phyloP scores from a whole-genome alignment of 1,140 invertebrate genomes.

The Trachymyrmex cornetzi region DNA sequence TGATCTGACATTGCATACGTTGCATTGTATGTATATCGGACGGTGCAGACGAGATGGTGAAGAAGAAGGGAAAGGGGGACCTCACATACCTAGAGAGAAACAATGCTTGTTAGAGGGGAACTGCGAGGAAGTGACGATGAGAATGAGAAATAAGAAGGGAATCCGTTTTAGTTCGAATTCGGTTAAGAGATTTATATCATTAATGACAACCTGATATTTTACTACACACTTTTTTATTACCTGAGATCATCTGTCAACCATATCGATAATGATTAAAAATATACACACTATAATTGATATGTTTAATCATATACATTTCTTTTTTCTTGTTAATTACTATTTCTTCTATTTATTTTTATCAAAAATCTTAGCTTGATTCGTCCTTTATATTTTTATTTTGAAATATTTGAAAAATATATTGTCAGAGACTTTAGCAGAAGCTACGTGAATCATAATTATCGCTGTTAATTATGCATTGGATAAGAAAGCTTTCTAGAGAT shows the following conservation, averaged over 20 bases:
- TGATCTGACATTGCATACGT: constrained; percentile 73
- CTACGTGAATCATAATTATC: neutral
- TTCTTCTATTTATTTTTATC: neutral
- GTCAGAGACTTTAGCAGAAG: neutral
- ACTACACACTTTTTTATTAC: constrained; percentile 4
- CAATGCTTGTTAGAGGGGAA: constrained; percentile 74
- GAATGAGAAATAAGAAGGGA: constrained; percentile 40
- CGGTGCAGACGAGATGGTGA: constrained; percentile 46
- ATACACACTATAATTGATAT: neutral
- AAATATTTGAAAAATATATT: neutral
- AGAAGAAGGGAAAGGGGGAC: neutral
- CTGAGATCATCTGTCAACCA: neutral
- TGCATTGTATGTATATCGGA: constrained; percentile 84
- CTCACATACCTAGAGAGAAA: constrained; percentile 67
- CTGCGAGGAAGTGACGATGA: constrained; percentile 59
- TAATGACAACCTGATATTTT: constrained; percentile 71
- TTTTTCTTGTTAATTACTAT: neutral
- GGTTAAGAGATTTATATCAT: constrained; percentile 61
- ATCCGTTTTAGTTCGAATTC: constrained; percentile 59
- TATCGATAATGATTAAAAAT: neutral
- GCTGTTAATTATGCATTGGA: neutral
- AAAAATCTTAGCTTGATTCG: neutral
- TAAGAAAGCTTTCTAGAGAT: neutral
- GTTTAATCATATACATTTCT: neutral
- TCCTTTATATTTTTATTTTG: neutral